These are phyloP conservation scores for Sylvietta virens DNA, from an alignment of 2,113 vertebrate species.

Conservation along the genomic window DNA sequence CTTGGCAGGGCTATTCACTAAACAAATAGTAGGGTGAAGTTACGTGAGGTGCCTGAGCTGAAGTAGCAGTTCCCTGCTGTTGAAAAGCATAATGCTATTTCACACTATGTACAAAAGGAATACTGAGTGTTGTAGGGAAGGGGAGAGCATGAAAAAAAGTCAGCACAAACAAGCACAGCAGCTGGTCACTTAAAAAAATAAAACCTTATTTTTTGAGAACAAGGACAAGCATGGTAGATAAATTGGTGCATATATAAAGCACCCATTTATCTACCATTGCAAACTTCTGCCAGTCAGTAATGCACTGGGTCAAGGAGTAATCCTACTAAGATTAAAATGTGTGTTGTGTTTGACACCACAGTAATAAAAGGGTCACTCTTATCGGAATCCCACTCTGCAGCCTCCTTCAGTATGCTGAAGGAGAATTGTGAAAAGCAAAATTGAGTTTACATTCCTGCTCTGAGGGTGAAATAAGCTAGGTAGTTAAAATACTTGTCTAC, in stretches of 20 bases:
- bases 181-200: neutral
- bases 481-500: neutral
- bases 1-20: neutral
- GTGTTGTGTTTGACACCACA: neutral
- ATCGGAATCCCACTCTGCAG: neutral
- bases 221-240: neutral
- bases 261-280: neutral
- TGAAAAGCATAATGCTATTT: neutral
- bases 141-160: neutral
- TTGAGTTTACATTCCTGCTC: neutral
- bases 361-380: neutral
- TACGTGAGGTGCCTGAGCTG: neutral
- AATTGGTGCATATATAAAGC: neutral
- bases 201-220: neutral
- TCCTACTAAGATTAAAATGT: neutral
- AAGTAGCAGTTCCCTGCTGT: neutral
- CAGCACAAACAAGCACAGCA: neutral
- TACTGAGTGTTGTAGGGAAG: neutral
- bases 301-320: neutral
- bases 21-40: neutral
- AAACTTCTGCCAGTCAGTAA: neutral
- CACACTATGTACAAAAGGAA: fast-evolving
- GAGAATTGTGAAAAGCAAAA: neutral
- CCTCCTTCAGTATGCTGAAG: neutral
- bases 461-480: neutral